phyloP scores from a whole-genome alignment of 2,888 invertebrate species.

The Syrphus vitripennis region DNA sequence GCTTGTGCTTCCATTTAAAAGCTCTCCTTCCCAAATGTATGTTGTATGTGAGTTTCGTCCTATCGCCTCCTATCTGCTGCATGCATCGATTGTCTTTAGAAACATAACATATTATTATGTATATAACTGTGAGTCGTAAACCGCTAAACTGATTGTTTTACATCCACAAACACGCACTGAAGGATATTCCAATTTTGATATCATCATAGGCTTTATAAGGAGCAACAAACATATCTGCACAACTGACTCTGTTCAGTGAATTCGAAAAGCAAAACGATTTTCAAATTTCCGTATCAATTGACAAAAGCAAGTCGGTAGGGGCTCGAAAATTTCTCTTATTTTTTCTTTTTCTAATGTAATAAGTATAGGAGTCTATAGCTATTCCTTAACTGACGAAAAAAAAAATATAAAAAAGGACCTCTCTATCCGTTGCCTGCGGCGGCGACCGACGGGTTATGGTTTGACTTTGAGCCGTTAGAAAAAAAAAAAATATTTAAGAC shows the following conservation, averaged over 20 bases:
- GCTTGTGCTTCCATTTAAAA: constrained; percentile 9
- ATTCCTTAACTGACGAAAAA: background rate
- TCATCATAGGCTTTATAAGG: background rate
- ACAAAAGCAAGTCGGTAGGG: background rate
- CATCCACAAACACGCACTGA: constrained; percentile 59
- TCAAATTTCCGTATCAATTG: constrained; percentile 61
- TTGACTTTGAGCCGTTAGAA: constrained; percentile 56
- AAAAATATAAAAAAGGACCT: constrained; percentile 34
- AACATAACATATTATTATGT: constrained; percentile 2
- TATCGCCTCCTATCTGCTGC: constrained; percentile 8
- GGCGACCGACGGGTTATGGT: constrained; percentile 34
- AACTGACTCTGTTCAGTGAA: constrained; percentile 33
- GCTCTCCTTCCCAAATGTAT: background rate
- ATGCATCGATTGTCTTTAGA: constrained; percentile 43
- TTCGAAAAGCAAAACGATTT: constrained; percentile 60
- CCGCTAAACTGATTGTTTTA: constrained; percentile 72
- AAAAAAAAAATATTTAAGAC: background rate
- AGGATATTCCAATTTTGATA: constrained; percentile 14
- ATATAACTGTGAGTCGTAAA: constrained; percentile 58
- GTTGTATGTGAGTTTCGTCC: background rate
- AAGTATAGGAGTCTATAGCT: background rate
- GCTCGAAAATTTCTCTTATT: background rate
- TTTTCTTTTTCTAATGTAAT: background rate
- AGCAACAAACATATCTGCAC: background rate
- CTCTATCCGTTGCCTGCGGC: constrained; percentile 48